Percentiles rank a stretch among this genome's conserved stretches.
Conservation (phyloP, 2,797 vertebrate genomes). For the Sebastiscus tertius region DNA sequence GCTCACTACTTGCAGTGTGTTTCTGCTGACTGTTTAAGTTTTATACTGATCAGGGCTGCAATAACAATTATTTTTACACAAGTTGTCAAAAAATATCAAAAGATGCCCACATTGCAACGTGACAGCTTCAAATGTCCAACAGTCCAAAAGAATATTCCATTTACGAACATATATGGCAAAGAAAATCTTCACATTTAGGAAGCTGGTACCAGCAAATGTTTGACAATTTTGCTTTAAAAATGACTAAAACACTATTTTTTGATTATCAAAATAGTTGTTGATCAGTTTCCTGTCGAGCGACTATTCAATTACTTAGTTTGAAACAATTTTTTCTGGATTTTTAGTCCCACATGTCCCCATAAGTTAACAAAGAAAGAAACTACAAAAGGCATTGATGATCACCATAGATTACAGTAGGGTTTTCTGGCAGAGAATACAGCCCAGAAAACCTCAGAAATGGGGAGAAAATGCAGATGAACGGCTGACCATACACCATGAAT, state of each 20-base stretch:
- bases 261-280: not conserved
- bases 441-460: not conserved
- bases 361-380: not conserved
- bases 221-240: no score
- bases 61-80: not conserved
- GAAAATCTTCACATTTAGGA: not conserved
- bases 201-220: not conserved
- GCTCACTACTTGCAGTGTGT: not conserved
- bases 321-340: no score
- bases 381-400: not conserved
- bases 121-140: not conserved
- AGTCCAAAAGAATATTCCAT: not conserved
- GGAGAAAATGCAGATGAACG: not conserved
- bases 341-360: no score
- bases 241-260: not conserved
- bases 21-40: not conserved
- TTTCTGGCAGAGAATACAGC: not conserved
- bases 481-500: not conserved
- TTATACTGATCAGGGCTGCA: not conserved
- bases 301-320: not conserved
- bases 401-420: not conserved
- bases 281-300: not conserved
- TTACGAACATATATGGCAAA: not conserved
- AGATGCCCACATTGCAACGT: accelerated
- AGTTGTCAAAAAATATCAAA: not conserved